Base-by-base conservation (phyloP, 2,797 vertebrate genomes). In the Leptoclinus maculatus region DNA sequence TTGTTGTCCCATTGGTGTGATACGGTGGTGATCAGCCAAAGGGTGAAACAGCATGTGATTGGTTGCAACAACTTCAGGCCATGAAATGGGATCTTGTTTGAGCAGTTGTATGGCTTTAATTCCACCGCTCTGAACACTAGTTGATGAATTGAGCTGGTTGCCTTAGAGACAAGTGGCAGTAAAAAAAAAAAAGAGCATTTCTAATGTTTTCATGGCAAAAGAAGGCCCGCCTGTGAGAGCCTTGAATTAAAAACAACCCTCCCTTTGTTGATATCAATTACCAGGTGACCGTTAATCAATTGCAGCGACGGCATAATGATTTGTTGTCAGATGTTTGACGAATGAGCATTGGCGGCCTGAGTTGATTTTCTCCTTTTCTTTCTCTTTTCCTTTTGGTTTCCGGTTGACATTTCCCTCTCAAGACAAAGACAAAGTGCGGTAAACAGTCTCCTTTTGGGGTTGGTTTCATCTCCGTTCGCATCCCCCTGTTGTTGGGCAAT, bases 251-350 rank as follows among this genome's bases (percentile, higher is more conserved):
- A 92, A 94, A 92, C 83, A 91, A 87, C 63, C 80, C 69, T 90
- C 68, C 78, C 91, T 94, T 94, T 94, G 90, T 93, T 95, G 95
- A 95, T 97, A 97, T 98, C 97, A 97, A 97, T 98, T 98, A 97
- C 96, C 95, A 95, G 95, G 95, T 97, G 97, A 96, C 95, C 96
- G 95, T 94, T 98, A 97, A 97, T 98, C 97, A 97, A 97, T 98
- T 91, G 94, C 88, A 95, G 90, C 95, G 94, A 95, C 94, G 94
- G 94, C 92, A 90, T 96, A 97, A 96, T 97, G 96, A 97, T 97
- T 97, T 96, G 95, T 96, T 97, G 96, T 96, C 96, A 95, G 92
- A 95, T 97, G 94, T 96, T 95, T 96, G 92, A 93, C 82, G 79
- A 95, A 95, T 92, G 91, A 87, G 91, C 88, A 80, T 83, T 83